Conservation (phyloP, 2,113 vertebrate species). For the Callospermophilus lateralis region DNA sequence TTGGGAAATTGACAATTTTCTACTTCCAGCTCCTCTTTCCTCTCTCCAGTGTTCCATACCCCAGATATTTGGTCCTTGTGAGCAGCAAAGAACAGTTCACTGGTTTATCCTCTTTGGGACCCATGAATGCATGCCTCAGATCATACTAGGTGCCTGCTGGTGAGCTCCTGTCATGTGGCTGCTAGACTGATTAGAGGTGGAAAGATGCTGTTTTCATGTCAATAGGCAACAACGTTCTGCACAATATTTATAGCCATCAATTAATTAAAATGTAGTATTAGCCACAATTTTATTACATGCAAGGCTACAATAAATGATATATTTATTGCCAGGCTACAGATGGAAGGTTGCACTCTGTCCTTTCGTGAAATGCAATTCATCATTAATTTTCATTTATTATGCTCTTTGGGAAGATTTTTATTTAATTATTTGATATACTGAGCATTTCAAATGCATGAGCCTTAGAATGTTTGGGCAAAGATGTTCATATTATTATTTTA, state of each 20-base stretch:
- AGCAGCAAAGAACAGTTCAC: not conserved
- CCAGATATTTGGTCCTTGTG: not conserved
- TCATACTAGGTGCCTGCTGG: not conserved
- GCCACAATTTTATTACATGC: slow-evolving; percentile 70
- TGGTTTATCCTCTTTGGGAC: not conserved
- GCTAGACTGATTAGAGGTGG: not conserved
- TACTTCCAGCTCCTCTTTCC: too few relatives aligned
- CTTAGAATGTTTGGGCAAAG: slow-evolving; percentile 60
- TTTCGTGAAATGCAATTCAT: slow-evolving; percentile 70
- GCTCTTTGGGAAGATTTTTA: slow-evolving; percentile 70
- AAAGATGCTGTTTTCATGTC: slow-evolving; percentile 38
- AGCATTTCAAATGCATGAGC: slow-evolving; percentile 33
- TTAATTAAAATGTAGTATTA: slow-evolving; percentile 77
- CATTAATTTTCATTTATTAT: slow-evolving; percentile 75
- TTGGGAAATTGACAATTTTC: not conserved
- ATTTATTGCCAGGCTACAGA: slow-evolving; percentile 65
- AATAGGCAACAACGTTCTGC: slow-evolving; percentile 47
- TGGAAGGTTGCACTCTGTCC: slow-evolving; percentile 62
- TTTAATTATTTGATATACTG: slow-evolving; percentile 76
- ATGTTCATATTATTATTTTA: slow-evolving; percentile 58
- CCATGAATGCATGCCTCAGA: not conserved
- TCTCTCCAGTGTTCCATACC: not conserved
- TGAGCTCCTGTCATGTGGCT: not conserved
- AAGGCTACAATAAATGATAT: slow-evolving; percentile 71
- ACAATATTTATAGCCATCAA: slow-evolving; percentile 77